A percentile compares a stretch with the other conserved stretches of the same genome.
Evolutionary conservation across 2,113 vertebrate genomes (phyloP).

Genomic region (Scartelaos histophorus): DNA sequence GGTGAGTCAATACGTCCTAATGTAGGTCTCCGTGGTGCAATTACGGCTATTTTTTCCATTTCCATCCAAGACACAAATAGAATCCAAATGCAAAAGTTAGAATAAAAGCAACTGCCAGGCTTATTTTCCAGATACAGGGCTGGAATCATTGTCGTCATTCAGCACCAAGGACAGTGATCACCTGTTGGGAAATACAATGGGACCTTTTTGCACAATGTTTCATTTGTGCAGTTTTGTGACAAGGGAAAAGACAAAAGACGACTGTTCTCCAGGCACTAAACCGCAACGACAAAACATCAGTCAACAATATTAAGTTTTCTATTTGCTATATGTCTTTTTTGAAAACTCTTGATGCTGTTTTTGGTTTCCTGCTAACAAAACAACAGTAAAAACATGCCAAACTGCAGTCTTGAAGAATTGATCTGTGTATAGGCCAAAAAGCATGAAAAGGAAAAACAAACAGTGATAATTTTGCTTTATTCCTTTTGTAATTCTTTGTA

Average conservation of each 20-base stretch:
- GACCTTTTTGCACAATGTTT: no score
- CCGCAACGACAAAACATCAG: background rate
- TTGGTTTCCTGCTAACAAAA: no score
- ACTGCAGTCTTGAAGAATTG: no score
- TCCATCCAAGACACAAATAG: background rate
- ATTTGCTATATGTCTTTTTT: no score
- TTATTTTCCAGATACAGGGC: background rate
- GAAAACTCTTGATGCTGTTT: no score
- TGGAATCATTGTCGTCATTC: background rate
- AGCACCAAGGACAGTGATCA: conserved; percentile 1
- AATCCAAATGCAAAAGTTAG: background rate
- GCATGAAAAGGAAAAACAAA: no score
- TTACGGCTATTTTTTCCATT: no score
- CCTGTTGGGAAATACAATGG: background rate
- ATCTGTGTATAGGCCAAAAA: no score
- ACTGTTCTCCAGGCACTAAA: background rate
- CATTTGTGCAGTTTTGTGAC: background rate
- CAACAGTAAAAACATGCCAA: no score
- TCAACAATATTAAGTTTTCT: background rate
- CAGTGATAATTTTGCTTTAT: no score
- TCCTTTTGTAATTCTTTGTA: no score
- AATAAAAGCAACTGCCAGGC: background rate
- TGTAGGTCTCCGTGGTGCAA: background rate
- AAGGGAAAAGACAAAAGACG: background rate
- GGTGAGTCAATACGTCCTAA: conserved; percentile 7